phyloP scores from a whole-genome alignment of 1,140 invertebrate genomes.

The Pseudomyrmex flavicornis region DNA sequence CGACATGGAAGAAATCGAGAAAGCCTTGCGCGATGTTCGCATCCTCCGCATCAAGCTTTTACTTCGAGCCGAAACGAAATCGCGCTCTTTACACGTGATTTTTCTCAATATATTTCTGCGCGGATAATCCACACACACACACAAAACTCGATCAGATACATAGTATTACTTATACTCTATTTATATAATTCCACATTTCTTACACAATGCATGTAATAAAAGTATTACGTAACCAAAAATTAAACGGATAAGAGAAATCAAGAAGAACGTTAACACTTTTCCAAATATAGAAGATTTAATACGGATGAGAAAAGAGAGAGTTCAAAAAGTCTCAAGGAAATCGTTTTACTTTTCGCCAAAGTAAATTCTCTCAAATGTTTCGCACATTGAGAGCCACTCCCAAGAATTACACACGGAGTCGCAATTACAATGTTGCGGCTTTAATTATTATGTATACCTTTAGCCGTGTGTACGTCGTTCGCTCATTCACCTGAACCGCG shows the following conservation, averaged over 20 bases:
- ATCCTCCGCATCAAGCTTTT: conserved; percentile 33
- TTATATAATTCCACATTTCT: neutral
- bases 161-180: neutral
- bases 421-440: conserved; percentile 23
- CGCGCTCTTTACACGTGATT: neutral
- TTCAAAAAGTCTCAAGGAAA: neutral
- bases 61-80: neutral
- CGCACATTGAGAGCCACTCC: conserved; percentile 23
- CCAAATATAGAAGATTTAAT: too few species aligned
- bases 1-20: conserved; percentile 59
- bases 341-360: conserved; percentile 1
- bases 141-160: neutral
- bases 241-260: neutral
- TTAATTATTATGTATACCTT: conserved; percentile 1
- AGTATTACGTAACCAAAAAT: neutral
- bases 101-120: neutral
- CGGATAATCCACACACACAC: neutral
- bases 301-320: neutral
- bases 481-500: conserved; percentile 41
- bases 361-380: conserved; percentile 5
- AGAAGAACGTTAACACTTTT: too few species aligned
- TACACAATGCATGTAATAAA: too few species aligned
- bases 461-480: neutral
- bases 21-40: conserved; percentile 54
- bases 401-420: conserved; percentile 12